A percentile compares a stretch with the other conserved stretches of the same genome.
phyloP scores from a whole-genome alignment of 2,797 vertebrate species.

The Alectoris magna region DNA sequence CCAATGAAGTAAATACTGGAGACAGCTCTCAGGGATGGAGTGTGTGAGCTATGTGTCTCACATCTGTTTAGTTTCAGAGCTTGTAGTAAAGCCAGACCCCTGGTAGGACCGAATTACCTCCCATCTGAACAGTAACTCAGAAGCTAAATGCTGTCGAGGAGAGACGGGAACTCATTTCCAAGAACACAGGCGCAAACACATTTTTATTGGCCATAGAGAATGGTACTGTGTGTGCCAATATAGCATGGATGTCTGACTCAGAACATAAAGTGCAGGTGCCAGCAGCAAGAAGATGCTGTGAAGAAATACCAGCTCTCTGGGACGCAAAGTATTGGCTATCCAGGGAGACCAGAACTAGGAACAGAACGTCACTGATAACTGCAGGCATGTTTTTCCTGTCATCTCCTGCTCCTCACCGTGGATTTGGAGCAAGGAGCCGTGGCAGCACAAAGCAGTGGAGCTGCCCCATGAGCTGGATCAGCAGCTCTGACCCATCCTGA shows the following conservation, averaged over 20 bases:
- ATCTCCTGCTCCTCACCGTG: neutral
- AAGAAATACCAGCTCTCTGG: slow-evolving; percentile 59
- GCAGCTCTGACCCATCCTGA: slow-evolving; percentile 9
- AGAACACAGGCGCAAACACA: slow-evolving; percentile 60
- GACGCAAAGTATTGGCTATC: slow-evolving; percentile 50
- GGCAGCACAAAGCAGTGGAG: neutral
- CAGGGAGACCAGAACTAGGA: slow-evolving; percentile 48
- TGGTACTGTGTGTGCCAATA: slow-evolving; percentile 57
- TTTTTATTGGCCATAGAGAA: slow-evolving; percentile 69
- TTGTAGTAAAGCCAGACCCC: slow-evolving; percentile 40
- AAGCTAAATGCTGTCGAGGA: slow-evolving; percentile 41
- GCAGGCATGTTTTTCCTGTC: neutral
- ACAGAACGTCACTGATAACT: neutral
- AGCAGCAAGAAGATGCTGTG: slow-evolving; percentile 59
- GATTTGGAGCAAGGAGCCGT: neutral
- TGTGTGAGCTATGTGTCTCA: neutral
- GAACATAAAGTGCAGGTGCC: slow-evolving; percentile 61
- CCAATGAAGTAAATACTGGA: neutral
- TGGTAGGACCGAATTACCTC: slow-evolving; percentile 61
- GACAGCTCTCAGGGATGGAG: neutral
- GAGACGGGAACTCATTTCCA: slow-evolving; percentile 56
- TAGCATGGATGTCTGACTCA: slow-evolving; percentile 67
- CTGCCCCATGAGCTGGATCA: neutral
- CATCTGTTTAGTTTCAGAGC: slow-evolving; percentile 26
- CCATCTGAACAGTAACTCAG: slow-evolving; percentile 55